Percentiles rank a stretch among this genome's conserved stretches.
phyloP scores from a whole-genome alignment of 1,140 invertebrate genomes.

The Wasmannia auropunctata region DNA sequence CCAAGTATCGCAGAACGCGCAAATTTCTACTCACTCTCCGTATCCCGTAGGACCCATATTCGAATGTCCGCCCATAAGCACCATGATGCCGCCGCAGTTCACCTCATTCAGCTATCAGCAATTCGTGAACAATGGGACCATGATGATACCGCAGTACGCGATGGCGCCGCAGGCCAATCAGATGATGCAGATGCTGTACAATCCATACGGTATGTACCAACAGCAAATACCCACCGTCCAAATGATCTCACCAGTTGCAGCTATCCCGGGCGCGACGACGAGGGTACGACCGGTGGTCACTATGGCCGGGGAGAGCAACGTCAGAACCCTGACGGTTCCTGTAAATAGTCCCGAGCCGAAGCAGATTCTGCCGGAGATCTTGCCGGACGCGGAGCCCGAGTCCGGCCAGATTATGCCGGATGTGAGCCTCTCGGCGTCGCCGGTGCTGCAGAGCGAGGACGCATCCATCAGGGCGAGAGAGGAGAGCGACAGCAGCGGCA shows the following conservation, averaged over 20 bases:
- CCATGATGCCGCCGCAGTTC: conserved; percentile 83
- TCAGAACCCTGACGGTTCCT: conserved; percentile 72
- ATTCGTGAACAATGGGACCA: conserved; percentile 86
- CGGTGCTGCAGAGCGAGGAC: conserved; percentile 50
- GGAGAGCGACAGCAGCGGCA: conserved; percentile 39
- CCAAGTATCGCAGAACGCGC: conserved; percentile 67
- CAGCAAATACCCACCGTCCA: conserved; percentile 86
- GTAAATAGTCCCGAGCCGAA: conserved; percentile 72
- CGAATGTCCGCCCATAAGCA: conserved; percentile 82
- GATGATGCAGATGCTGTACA: conserved; percentile 86
- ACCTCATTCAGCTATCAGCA: conserved; percentile 87
- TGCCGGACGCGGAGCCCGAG: conserved; percentile 69
- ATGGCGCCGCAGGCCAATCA: conserved; percentile 86
- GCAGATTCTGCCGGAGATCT: conserved; percentile 75
- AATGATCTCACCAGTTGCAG: conserved; percentile 85
- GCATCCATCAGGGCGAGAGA: conserved; percentile 27
- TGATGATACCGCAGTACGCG: conserved; percentile 86
- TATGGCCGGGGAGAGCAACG: conserved; percentile 65
- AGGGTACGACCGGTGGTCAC: conserved; percentile 74
- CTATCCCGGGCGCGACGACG: conserved; percentile 77
- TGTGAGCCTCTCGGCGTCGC: conserved; percentile 71
- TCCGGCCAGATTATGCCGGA: conserved; percentile 76
- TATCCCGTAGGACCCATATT: conserved; percentile 82
- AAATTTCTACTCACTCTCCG: conserved; percentile 75
- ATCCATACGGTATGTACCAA: conserved; percentile 86